Evolutionary conservation across 2,797 vertebrate species (phyloP), one percentile per base, ranked within the genome.

Genomic region (Sorex maritimensis): DNA sequence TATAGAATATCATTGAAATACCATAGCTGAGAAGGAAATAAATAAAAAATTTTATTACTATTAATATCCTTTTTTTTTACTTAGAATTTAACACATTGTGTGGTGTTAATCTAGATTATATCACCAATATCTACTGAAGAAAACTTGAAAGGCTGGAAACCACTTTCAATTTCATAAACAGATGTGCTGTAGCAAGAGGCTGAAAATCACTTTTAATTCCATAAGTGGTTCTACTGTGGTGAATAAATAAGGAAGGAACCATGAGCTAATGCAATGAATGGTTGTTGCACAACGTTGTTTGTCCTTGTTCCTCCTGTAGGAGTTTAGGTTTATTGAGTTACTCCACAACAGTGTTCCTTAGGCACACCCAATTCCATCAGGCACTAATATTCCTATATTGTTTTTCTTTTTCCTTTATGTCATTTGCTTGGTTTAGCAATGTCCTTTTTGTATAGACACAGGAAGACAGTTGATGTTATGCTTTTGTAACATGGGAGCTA

Each of bases 51-150:
- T 63, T 67, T 58, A 65, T 23, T 65, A 10, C 55, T 5, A 81
- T 71, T 68, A 30, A 69, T 49, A 65, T 41, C 11, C 12, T 58
- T 90, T 30, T 83, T 83, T 87, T 95, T 91, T n/a, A 67, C 24
- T 82, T 17, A 86, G 26, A 88, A 69, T 34, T 71, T 83, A 28
- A 63, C 34, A 46, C 26, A 80, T 74, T 46, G 28, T 65, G 15
- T 55, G 17, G 24, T 34, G 19, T 75, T 55, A 23, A 30, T 34
- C 9, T 79, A 24, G 10, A 26, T 30, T 69, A 38, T 28, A 63
- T 46, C 69, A 69, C 68, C 23, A 46, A 74, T 49, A 77, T 30
- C 52, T 38, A 65, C 13, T 14, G 23, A 80, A 69, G 14, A 46
- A 80, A 69, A 79, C 4, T 14, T 44, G 49, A 38, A 46, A 74